Base-by-base conservation (phyloP, 2,797 vertebrate species). In the Fundulus diaphanus region DNA sequence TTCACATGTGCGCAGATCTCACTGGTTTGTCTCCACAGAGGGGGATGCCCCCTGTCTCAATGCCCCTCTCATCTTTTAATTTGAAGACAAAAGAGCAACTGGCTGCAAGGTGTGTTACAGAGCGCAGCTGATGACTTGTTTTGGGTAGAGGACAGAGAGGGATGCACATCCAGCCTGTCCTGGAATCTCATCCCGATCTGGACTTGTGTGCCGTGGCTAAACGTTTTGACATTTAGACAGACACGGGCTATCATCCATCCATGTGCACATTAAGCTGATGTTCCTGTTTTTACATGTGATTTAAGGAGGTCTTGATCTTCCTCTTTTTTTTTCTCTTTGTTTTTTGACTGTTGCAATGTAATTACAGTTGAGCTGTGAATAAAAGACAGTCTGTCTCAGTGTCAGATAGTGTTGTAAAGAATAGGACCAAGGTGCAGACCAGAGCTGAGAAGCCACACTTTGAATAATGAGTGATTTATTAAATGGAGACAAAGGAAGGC, bases 101-200 rank as follows among this genome's bases (percentile, higher is more conserved):
- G 82, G 81, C 84, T 87, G 71, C 57, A 31, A 74, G 59, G 72
- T 81, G 77, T 92, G 91, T 78, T 81, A 74, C 76, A 46, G 84
- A 54, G 80, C 76, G 85, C 68, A 78, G 72, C 84, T 78, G 12
- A 84, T 88, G 90, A 83, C 89, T 89, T 90, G 88, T 89, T 90
- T 85, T 77, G 74, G 72, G 61, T 52, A 49, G 31, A 63, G 59
- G 8, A 24, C 29, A 35, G 54, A 44, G 27, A 9, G 35, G 20
- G 67, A 56, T 85, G 78, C 71, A 68, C 49, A 68, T 35, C 79
- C 66, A 70, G 16, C 46, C 70, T 73, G 63, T 73, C 46, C 74
- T 79, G 72, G 48, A 33, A 72, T 65, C 69, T 74, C n/a, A n/a
- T 22, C 20, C 72, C 66, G 69, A 70, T 70, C 44, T 57, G 74